These are phyloP conservation scores for Esperia sulphurella DNA, from an alignment of 2,888 invertebrate genomes.

Conservation along the genomic window DNA sequence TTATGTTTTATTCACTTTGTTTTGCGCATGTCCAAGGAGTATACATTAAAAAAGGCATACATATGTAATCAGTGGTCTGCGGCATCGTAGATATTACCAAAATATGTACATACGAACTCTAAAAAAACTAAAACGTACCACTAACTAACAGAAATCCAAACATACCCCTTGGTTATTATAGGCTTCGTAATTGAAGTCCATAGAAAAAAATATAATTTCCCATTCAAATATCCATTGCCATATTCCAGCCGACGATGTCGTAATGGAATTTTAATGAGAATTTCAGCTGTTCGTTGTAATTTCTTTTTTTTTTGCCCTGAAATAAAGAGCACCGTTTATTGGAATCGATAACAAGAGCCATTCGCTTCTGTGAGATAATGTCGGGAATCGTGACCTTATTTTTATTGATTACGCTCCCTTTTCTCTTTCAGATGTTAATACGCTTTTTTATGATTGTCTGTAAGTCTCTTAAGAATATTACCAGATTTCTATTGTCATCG, in stretches of 20 bases:
- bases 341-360: conserved; percentile 46
- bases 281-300: conserved; percentile 54
- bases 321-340: conserved; percentile 55
- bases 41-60: too few species aligned
- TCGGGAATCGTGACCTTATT: conserved; percentile 41
- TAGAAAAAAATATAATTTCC: conserved; percentile 33
- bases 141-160: background rate
- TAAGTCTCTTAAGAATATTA: conserved; percentile 14
- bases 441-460: conserved; percentile 27
- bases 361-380: conserved; percentile 41
- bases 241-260: conserved; percentile 41
- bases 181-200: conserved; percentile 22
- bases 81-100: too few species aligned
- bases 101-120: too few species aligned
- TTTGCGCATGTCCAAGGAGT: too few species aligned
- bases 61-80: too few species aligned
- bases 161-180: conserved; percentile 3
- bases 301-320: conserved; percentile 34
- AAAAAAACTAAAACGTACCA: too few species aligned
- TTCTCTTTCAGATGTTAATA: conserved; percentile 26
- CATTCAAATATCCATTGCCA: conserved; percentile 43
- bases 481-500: background rate
- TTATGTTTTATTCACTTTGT: too few species aligned
- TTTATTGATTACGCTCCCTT: conserved; percentile 34
- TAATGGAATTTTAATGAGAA: conserved; percentile 73